Conservation (phyloP, 1,140 invertebrate genomes). For the Olivierus martensii region DNA sequence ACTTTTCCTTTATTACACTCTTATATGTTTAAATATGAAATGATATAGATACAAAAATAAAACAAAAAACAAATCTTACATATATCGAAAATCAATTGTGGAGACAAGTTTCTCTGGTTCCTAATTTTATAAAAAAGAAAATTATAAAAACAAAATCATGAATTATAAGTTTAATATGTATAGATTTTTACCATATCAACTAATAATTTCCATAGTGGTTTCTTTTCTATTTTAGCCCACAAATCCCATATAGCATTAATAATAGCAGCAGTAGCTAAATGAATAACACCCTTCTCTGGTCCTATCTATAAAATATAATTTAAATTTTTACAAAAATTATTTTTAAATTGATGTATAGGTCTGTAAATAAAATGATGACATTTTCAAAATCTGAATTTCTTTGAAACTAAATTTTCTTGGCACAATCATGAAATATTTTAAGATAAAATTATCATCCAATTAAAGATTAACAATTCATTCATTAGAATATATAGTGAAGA, state of each 20-base stretch:
- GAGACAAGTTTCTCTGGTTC: constrained; percentile 65
- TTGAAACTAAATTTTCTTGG: too few relatives aligned
- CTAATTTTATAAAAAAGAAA: constrained; percentile 2
- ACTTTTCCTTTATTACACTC: too few relatives aligned
- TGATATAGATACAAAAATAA: too few relatives aligned
- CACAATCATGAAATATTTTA: too few relatives aligned
- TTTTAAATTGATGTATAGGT: too few relatives aligned
- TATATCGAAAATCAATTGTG: constrained; percentile 72
- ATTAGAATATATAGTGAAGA: too few relatives aligned
- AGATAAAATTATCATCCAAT: too few relatives aligned
- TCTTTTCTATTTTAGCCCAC: constrained; percentile 66
- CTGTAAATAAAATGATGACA: too few relatives aligned
- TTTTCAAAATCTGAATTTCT: too few relatives aligned
- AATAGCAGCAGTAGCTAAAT: constrained; percentile 74
- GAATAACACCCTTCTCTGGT: constrained; percentile 80
- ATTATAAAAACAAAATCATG: not conserved
- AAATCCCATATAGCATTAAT: constrained; percentile 84
- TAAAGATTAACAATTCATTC: too few relatives aligned
- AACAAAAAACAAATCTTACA: constrained; percentile 37
- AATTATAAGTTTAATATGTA: not conserved
- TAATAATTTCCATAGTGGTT: constrained; percentile 75
- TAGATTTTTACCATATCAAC: constrained; percentile 43
- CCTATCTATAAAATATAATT: constrained; percentile 46
- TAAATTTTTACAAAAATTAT: too few relatives aligned
- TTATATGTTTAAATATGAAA: too few relatives aligned